Conservation (phyloP, 2,888 invertebrate species). For the Chymomyza procnemis region DNA sequence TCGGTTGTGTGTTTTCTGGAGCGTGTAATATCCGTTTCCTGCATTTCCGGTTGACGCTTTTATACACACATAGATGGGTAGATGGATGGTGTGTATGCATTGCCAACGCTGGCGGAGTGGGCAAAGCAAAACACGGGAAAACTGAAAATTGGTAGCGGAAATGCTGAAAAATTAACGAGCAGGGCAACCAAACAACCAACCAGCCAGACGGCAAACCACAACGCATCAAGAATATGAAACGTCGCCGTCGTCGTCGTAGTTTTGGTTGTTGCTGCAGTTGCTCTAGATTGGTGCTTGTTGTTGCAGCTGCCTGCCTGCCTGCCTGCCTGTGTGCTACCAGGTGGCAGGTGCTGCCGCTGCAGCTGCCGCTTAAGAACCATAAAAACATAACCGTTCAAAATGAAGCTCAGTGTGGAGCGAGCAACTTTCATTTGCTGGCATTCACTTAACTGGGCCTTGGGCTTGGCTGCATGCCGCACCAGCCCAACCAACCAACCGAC, state of each 20-base stretch:
- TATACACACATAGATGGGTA: conserved; percentile 53
- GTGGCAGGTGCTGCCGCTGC: background rate
- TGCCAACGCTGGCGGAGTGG: conserved; percentile 4
- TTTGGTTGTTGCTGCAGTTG: background rate
- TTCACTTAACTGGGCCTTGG: conserved; percentile 24
- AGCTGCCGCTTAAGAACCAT: background rate
- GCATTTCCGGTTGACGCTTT: conserved; percentile 69
- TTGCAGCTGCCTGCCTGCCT: background rate
- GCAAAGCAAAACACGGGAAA: conserved; percentile 10
- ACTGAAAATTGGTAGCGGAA: conserved; percentile 69
- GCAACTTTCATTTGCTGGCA: conserved; percentile 18
- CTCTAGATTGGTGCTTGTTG: background rate
- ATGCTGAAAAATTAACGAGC: conserved; percentile 73
- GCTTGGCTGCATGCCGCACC: background rate
- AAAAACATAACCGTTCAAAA: background rate
- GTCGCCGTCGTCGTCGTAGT: conserved; percentile 1
- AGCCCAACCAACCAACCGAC: no score
- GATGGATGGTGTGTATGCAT: no score
- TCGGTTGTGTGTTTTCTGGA: conserved; percentile 64
- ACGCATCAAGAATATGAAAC: background rate
- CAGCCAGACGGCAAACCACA: background rate
- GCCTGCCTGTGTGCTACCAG: no score
- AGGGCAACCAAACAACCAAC: conserved; percentile 4
- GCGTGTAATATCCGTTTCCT: conserved; percentile 74
- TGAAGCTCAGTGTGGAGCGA: conserved; percentile 3